Evolutionary conservation across 2,888 invertebrate genomes (phyloP).

Genomic region (Xestia rhomboidea): DNA sequence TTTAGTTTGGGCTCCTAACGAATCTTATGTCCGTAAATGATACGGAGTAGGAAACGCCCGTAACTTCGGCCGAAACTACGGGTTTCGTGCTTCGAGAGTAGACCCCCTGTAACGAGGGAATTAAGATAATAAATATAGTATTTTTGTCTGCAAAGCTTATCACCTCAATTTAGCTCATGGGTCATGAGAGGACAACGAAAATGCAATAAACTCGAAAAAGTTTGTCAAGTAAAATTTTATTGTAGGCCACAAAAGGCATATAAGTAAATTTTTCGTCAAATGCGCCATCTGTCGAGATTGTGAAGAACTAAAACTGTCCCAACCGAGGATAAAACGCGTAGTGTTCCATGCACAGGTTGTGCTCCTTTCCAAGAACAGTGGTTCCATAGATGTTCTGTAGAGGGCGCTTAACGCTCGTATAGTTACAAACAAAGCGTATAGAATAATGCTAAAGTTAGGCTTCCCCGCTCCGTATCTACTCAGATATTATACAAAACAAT

Average conservation of each 20-base stretch:
- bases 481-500: neutral
- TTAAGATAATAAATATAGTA: neutral
- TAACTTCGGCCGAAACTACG: too few relatives aligned
- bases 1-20: too few relatives aligned
- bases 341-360: neutral
- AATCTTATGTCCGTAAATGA: too few relatives aligned
- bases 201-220: neutral
- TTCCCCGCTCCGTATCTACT: neutral
- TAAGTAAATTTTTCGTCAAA: neutral
- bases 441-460: neutral
- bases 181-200: neutral
- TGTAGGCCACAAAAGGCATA: neutral
- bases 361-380: neutral
- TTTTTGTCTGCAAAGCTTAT: neutral
- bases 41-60: too few relatives aligned
- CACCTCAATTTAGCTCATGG: neutral
- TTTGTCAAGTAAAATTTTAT: too few relatives aligned
- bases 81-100: too few relatives aligned
- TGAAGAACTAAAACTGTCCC: conserved; percentile 28
- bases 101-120: too few relatives aligned
- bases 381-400: conserved; percentile 21
- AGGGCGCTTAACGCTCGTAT: conserved; percentile 36
- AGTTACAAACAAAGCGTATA: neutral
- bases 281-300: conserved; percentile 42
- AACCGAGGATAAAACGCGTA: neutral